Percentiles rank a stretch among this genome's conserved stretches.
phyloP scores from a whole-genome alignment of 1,140 invertebrate species.

The Calephelis virginiensis region DNA sequence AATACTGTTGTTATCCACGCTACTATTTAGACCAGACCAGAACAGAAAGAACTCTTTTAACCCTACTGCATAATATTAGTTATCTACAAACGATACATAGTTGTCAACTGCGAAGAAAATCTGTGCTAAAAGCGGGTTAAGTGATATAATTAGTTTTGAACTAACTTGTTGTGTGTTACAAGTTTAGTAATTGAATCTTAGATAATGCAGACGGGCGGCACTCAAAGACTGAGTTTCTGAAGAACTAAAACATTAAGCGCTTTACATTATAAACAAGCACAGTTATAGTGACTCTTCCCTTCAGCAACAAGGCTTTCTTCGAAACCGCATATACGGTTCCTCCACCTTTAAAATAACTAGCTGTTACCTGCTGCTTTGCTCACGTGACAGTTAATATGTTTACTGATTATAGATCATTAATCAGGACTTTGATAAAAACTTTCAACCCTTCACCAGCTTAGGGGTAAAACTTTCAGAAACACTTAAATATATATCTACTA shows the following conservation, averaged over 20 bases:
- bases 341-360: too few species aligned
- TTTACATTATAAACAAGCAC: background rate
- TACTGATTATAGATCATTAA: too few species aligned
- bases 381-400: too few species aligned
- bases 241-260: background rate
- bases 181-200: conserved; percentile 15
- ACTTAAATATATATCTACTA: too few species aligned
- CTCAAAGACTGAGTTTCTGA: background rate
- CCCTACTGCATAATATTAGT: background rate
- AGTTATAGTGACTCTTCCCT: conserved; percentile 2
- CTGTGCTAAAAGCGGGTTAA: conserved; percentile 7
- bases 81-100: background rate
- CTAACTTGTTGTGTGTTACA: conserved; percentile 11
- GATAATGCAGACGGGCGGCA: conserved; percentile 2
- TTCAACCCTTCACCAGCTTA: too few species aligned
- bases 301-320: background rate
- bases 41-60: too few species aligned
- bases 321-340: background rate
- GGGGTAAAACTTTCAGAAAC: too few species aligned
- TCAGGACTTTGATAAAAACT: too few species aligned
- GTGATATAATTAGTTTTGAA: conserved; percentile 12
- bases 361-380: too few species aligned
- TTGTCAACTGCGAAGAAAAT: conserved; percentile 4
- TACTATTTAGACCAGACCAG: too few species aligned
- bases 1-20: too few species aligned